These are phyloP conservation scores for Idaea aversata DNA, from an alignment of 2,888 invertebrate species.

Conservation along the genomic window DNA sequence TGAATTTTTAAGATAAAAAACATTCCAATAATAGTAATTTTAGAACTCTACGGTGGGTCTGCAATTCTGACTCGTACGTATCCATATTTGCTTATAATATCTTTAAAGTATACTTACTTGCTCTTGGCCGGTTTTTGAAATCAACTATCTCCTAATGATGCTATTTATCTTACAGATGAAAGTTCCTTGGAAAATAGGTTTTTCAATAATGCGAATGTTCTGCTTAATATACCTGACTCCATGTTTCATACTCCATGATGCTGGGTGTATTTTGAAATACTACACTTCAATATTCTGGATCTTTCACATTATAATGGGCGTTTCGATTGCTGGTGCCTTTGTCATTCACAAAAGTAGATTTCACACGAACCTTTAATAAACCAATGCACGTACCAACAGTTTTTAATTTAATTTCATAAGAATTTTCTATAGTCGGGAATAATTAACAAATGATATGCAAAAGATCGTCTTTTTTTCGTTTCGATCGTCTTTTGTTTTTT, in stretches of 20 bases:
- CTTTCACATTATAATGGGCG: conserved; percentile 54
- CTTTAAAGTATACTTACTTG: no score
- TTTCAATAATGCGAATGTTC: conserved; percentile 65
- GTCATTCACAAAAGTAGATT: conserved; percentile 39
- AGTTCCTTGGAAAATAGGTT: conserved; percentile 77
- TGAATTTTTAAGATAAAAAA: no score
- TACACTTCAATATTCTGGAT: conserved; percentile 71
- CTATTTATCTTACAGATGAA: conserved; percentile 71
- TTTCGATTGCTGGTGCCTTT: conserved; percentile 45
- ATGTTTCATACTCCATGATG: conserved; percentile 52
- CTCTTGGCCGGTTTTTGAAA: background rate
- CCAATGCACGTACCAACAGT: background rate
- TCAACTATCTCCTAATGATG: conserved; percentile 9
- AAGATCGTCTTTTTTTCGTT: no score
- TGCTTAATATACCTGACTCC: conserved; percentile 68
- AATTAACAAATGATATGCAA: no score
- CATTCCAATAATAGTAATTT: no score
- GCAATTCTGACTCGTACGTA: no score
- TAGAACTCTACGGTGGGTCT: no score
- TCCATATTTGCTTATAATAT: no score
- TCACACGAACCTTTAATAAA: background rate
- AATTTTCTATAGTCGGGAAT: no score
- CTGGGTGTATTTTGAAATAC: conserved; percentile 45
- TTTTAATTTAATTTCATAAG: no score
- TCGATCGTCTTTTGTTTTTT: no score